These are phyloP conservation scores for Falco columbarius DNA, from an alignment of 2,797 vertebrate genomes.

Conservation along the genomic window DNA sequence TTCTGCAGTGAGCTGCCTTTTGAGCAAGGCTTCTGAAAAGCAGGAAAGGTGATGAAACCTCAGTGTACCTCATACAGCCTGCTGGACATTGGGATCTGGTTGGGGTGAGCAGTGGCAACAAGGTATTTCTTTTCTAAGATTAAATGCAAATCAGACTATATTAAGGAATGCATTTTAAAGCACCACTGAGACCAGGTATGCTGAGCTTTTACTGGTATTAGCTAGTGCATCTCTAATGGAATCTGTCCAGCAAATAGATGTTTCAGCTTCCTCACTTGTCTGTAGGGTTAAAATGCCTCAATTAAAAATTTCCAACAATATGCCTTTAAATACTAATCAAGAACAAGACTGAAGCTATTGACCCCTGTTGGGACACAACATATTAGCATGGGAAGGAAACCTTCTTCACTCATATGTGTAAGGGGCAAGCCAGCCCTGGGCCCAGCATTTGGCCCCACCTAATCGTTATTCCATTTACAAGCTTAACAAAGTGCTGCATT, in stretches of 20 bases:
- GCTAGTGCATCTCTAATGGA: background rate
- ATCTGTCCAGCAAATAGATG: background rate
- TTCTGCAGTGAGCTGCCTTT: background rate
- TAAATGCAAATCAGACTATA: background rate
- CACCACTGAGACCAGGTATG: background rate
- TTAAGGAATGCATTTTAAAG: background rate
- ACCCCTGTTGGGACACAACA: background rate
- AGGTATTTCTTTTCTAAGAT: background rate
- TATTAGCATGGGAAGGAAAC: background rate
- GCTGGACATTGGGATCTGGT: background rate
- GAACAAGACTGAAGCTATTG: background rate
- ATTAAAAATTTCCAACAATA: background rate
- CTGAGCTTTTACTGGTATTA: background rate
- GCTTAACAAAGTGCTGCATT: background rate
- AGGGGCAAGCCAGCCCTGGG: background rate
- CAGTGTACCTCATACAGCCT: background rate
- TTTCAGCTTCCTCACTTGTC: background rate
- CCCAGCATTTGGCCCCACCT: background rate
- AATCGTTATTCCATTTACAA: background rate
- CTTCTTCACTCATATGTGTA: background rate
- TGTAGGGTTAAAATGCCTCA: background rate
- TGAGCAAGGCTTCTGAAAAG: background rate
- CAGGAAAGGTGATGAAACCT: background rate
- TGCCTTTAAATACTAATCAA: background rate
- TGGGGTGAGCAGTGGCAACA: background rate